These are phyloP conservation scores for Drosophila funebris DNA, from an alignment of 1,140 invertebrate species.

Conservation along the genomic window DNA sequence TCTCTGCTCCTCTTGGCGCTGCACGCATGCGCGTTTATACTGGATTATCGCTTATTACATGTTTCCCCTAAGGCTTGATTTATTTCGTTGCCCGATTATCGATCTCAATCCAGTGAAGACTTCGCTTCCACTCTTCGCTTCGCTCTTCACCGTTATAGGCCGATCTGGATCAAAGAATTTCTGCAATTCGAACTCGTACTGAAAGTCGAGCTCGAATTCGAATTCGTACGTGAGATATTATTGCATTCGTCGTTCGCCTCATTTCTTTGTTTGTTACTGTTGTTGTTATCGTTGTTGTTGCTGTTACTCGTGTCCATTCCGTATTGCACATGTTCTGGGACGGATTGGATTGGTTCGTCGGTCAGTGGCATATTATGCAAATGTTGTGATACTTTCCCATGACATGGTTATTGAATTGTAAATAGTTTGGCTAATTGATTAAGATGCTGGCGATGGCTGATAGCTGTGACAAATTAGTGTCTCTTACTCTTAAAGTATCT, in stretches of 20 bases:
- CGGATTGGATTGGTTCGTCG: slow-evolving; percentile 1
- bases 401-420: slow-evolving; percentile 12
- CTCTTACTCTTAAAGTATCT: neutral
- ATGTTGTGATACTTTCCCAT: slow-evolving; percentile 30
- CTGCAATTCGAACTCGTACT: slow-evolving; percentile 8
- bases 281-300: slow-evolving; percentile 3
- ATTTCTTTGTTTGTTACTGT: slow-evolving; percentile 21
- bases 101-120: slow-evolving; percentile 9
- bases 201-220: neutral
- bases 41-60: slow-evolving; percentile 55
- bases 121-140: neutral
- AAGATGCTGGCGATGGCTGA: neutral
- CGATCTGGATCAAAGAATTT: slow-evolving; percentile 26
- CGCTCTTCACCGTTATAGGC: slow-evolving; percentile 11
- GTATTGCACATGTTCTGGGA: slow-evolving; percentile 30
- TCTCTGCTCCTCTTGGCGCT: slow-evolving; percentile 22
- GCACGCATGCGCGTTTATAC: slow-evolving; percentile 55
- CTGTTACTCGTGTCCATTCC: too few species aligned
- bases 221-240: slow-evolving; percentile 36
- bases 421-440: neutral
- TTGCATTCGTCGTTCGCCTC: neutral
- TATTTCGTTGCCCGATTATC: slow-evolving; percentile 34
- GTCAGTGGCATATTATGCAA: slow-evolving; percentile 30
- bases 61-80: slow-evolving; percentile 37
- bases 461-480: too few species aligned